phyloP scores from a whole-genome alignment of 35 echinoderm and acorn worm genomes.

The Chiridota heheva region DNA sequence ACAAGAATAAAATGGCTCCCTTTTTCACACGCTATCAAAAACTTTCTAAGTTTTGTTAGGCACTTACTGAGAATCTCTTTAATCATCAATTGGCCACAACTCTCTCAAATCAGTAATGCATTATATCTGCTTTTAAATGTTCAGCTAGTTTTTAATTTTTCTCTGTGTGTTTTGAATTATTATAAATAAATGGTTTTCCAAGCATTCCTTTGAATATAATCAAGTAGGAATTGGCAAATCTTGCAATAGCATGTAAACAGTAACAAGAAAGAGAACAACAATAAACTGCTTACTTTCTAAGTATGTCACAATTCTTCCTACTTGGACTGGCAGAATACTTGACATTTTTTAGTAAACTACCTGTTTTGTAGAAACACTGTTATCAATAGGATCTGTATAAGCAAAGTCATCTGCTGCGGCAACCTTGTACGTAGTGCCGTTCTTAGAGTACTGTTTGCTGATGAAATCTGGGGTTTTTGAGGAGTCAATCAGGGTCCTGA shows the following conservation, averaged over 20 bases:
- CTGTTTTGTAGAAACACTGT: conserved; percentile 81
- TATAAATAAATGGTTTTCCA: neutral
- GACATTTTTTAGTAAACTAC: conserved; percentile 79
- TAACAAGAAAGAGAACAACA: too few species aligned
- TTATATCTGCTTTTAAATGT: neutral
- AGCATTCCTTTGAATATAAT: neutral
- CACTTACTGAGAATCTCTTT: neutral
- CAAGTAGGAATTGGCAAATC: neutral
- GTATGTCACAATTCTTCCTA: neutral
- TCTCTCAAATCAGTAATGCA: neutral
- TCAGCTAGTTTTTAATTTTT: too few species aligned
- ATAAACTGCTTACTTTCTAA: neutral
- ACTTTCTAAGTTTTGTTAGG: neutral
- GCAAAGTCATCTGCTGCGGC: conserved; percentile 84
- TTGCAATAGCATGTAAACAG: too few species aligned
- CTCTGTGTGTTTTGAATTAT: neutral
- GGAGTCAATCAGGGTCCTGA: conserved; percentile 61
- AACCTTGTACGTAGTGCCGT: conserved; percentile 77
- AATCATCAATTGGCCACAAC: neutral
- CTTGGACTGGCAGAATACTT: neutral
- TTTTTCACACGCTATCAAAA: neutral
- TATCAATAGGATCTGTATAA: conserved; percentile 92
- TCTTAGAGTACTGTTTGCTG: conserved; percentile 56
- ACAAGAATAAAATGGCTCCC: neutral
- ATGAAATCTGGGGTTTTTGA: conserved; percentile 50